Conservation (phyloP, 2,888 invertebrate species). For the Tuberolachnus salignus region DNA sequence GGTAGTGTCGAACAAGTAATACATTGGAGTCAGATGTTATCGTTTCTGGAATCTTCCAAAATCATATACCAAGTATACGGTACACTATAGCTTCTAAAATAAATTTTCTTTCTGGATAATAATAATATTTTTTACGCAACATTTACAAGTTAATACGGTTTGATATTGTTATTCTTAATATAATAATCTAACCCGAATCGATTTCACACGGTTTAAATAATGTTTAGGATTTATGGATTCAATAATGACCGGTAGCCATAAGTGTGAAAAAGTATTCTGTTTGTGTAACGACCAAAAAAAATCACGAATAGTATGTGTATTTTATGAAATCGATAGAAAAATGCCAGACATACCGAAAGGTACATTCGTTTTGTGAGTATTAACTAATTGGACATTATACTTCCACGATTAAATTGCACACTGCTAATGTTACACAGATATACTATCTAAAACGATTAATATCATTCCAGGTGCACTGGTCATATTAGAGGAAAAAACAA, state of each 20-base stretch:
- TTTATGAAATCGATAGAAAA: slow-evolving; percentile 52
- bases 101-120: no score
- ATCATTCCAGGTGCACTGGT: slow-evolving; percentile 32
- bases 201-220: no score
- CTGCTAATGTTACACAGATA: no score
- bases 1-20: slow-evolving; percentile 34
- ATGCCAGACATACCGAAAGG: slow-evolving; percentile 19
- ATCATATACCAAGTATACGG: slow-evolving; percentile 49
- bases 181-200: no score
- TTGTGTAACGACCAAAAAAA: slow-evolving; percentile 5
- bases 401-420: no score
- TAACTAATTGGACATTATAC: no score
- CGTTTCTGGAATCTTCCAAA: slow-evolving; percentile 4
- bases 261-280: slow-evolving; percentile 42
- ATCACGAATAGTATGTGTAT: slow-evolving; percentile 33
- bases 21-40: slow-evolving; percentile 11
- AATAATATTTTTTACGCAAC: no score
- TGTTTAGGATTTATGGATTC: slow-evolving; percentile 27
- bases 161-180: neutral
- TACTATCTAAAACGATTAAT: neutral
- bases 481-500: slow-evolving; percentile 45
- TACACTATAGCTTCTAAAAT: neutral
- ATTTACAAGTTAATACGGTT: no score
- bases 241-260: slow-evolving; percentile 18
- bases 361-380: slow-evolving; percentile 29